These are phyloP conservation scores for Mallateleia sp. DNA, from an alignment of 2,888 invertebrate species.

Conservation along the genomic window DNA sequence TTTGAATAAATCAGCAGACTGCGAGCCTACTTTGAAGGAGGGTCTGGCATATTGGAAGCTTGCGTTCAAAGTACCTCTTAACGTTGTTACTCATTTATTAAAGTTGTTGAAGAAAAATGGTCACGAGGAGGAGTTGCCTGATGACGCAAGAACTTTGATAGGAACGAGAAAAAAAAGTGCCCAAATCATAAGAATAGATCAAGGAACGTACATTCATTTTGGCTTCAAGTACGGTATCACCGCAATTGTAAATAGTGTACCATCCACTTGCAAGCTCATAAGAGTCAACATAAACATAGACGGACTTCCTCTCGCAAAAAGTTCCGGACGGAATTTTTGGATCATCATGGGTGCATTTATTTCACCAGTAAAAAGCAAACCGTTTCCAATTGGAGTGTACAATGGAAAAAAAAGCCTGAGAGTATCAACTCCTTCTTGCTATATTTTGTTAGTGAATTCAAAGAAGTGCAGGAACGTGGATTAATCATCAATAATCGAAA, in stretches of 20 bases:
- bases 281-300: constrained; percentile 7
- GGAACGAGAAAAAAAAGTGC: constrained; percentile 28
- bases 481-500: not conserved
- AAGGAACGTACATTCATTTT: constrained; percentile 35
- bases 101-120: constrained; percentile 18
- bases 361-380: constrained; percentile 18
- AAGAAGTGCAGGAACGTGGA: constrained; percentile 23
- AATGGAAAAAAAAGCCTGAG: constrained; percentile 11
- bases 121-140: constrained; percentile 31
- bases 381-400: constrained; percentile 26
- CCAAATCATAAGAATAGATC: constrained; percentile 15
- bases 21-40: not conserved
- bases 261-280: not conserved
- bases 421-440: constrained; percentile 22
- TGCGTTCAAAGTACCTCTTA: constrained; percentile 6
- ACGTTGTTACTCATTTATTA: constrained; percentile 14
- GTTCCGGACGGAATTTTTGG: constrained; percentile 30
- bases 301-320: no score
- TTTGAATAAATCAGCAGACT: not conserved
- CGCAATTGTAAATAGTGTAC: not conserved
- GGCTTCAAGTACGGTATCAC: constrained; percentile 20
- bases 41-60: constrained; percentile 20
- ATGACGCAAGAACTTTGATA: constrained; percentile 39
- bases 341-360: constrained; percentile 22
- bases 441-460: constrained; percentile 33